These are phyloP conservation scores for Calypte anna DNA, from an alignment of 2,113 vertebrate genomes.

Conservation along the genomic window DNA sequence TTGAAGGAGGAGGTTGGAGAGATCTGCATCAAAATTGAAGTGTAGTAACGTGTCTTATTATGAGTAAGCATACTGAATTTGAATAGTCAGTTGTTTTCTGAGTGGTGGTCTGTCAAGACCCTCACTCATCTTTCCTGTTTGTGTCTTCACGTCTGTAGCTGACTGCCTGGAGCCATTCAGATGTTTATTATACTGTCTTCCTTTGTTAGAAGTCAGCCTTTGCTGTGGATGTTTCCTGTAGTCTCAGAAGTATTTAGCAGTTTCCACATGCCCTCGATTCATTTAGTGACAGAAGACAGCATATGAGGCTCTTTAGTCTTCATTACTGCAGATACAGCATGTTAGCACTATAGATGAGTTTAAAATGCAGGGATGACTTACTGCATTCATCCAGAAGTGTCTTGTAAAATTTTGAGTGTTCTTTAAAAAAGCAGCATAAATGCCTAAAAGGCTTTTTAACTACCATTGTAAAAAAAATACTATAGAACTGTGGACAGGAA, in stretches of 20 bases:
- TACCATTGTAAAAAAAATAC: conserved; percentile 57
- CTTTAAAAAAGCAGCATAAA: conserved; percentile 51
- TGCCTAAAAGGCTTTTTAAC: conserved; percentile 64
- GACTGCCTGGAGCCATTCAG: neutral
- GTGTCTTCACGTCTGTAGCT: neutral
- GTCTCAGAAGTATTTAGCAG: neutral
- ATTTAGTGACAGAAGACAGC: conserved; percentile 15
- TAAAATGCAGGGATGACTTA: conserved; percentile 42
- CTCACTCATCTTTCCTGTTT: neutral
- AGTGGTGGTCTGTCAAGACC: neutral
- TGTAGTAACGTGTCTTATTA: neutral
- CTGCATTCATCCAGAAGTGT: conserved; percentile 61
- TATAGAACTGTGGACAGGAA: conserved; percentile 43
- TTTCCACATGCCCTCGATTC: conserved; percentile 22
- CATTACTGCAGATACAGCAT: conserved; percentile 47
- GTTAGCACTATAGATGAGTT: conserved; percentile 51
- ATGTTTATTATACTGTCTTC: neutral
- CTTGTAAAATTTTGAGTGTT: conserved; percentile 67
- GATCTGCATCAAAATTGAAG: neutral
- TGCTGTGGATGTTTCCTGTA: neutral
- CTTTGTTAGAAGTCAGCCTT: neutral
- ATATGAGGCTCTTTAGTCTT: conserved; percentile 18
- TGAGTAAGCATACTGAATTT: neutral
- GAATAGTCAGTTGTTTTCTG: neutral
- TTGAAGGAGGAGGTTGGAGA: neutral